Evolutionary conservation across 37 sponge, comb jelly and placozoan genomes (phyloP).

Genomic region (Cliona cf. orientalis): DNA sequence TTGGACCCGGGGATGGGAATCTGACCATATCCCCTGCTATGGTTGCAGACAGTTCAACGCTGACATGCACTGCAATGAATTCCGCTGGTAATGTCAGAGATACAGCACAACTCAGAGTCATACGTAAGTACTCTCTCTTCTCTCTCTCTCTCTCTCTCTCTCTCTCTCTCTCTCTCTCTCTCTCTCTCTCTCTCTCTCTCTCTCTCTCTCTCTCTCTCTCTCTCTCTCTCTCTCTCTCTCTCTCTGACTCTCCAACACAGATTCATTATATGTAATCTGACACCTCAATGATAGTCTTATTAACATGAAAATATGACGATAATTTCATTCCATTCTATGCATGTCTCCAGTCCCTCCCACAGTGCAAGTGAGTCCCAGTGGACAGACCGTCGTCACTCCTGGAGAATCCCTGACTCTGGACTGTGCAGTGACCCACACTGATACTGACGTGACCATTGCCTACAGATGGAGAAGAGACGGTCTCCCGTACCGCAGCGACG

Average conservation of each 20-base stretch:
- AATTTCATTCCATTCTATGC: not conserved
- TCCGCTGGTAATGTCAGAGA: not conserved
- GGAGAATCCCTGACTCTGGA: not conserved
- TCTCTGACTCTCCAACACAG: no score
- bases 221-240: no score
- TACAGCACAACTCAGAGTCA: not conserved
- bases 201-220: no score
- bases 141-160: conserved; percentile 14
- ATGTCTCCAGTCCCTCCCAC: no score
- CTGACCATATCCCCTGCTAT: conserved; percentile 34
- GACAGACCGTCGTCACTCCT: not conserved
- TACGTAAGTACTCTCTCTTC: conserved; percentile 4
- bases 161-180: conserved; percentile 14
- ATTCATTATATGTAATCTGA: no score
- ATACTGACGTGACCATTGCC: not conserved
- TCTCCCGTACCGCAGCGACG: not conserved
- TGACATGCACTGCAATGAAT: conserved; percentile 36
- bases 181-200: no score
- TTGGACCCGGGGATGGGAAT: conserved; percentile 20
- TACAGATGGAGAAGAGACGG: conserved; percentile 17
- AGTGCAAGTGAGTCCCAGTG: not conserved
- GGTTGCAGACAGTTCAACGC: conserved; percentile 5
- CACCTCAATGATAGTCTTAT: no score
- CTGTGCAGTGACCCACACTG: not conserved
- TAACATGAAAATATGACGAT: not conserved